A percentile compares a stretch with the other conserved stretches of the same genome.
These are phyloP conservation scores for Dryobotodes eremita DNA, from an alignment of 2,888 invertebrate genomes.

Conservation along the genomic window DNA sequence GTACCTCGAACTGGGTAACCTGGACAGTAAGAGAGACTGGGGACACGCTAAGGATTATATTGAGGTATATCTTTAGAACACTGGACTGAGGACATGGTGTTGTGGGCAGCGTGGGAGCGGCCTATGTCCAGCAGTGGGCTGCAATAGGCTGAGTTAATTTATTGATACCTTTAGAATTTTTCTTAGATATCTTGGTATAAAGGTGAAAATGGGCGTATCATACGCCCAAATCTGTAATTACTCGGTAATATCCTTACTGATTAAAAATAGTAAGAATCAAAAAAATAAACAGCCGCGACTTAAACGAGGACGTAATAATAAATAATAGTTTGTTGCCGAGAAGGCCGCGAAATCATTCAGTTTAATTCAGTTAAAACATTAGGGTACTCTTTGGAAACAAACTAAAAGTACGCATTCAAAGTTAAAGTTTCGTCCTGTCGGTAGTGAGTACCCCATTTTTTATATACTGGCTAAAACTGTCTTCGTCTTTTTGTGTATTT, in stretches of 20 bases:
- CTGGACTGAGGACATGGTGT: too few relatives aligned
- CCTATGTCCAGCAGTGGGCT: too few relatives aligned
- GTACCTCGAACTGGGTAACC: slow-evolving; percentile 96
- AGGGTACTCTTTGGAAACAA: too few relatives aligned
- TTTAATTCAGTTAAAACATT: background rate
- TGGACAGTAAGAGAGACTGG: slow-evolving; percentile 99
- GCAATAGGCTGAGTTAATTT: too few relatives aligned
- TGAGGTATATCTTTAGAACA: slow-evolving; percentile 90
- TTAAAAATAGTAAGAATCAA: background rate
- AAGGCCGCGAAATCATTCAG: background rate
- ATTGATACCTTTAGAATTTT: background rate
- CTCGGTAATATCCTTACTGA: background rate
- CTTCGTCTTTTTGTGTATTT: too few relatives aligned
- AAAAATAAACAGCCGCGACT: background rate
- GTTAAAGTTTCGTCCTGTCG: background rate
- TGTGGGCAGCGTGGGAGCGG: too few relatives aligned
- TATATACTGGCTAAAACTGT: background rate
- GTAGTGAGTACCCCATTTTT: background rate
- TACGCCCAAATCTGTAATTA: too few relatives aligned
- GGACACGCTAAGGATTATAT: slow-evolving; percentile 99
- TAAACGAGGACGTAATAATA: background rate
- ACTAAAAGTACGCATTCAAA: too few relatives aligned
- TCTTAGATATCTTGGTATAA: background rate
- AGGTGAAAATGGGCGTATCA: background rate
- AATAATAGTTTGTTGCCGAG: slow-evolving; percentile 24